These are phyloP conservation scores for Dermatemys mawii DNA, from an alignment of 2,113 vertebrate genomes.

Conservation along the genomic window DNA sequence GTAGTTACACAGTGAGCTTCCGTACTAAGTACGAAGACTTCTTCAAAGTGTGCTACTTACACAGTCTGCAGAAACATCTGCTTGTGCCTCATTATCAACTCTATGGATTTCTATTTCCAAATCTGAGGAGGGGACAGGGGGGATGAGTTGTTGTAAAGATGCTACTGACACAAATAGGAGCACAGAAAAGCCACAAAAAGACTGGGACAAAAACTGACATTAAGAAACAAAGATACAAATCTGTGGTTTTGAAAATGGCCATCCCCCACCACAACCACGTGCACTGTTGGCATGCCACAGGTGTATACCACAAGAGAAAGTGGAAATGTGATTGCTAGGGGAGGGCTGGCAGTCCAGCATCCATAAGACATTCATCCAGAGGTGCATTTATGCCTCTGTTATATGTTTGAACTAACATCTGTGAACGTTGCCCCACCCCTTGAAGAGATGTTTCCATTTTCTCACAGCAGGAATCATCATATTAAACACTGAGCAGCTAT, in stretches of 20 bases:
- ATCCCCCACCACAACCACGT: fast-evolving
- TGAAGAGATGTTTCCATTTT: not conserved
- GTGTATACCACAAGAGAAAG: fast-evolving
- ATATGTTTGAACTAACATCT: not conserved
- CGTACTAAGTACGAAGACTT: not conserved
- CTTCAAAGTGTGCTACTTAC: not conserved
- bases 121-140: not conserved
- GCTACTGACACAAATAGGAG: not conserved
- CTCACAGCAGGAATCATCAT: fast-evolving
- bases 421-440: not conserved
- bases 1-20: not conserved
- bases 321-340: not conserved
- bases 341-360: fast-evolving
- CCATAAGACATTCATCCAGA: not conserved
- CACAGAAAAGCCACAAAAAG: not conserved
- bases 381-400: not conserved
- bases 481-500: not conserved
- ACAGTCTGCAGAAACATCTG: not conserved
- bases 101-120: not conserved
- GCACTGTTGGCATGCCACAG: fast-evolving
- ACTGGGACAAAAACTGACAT: not conserved
- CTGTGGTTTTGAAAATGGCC: not conserved
- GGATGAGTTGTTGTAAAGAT: not conserved
- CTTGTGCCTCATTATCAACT: not conserved
- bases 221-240: not conserved